Evolutionary conservation across 2,113 vertebrate species (phyloP).

Genomic region (Morone saxatilis): DNA sequence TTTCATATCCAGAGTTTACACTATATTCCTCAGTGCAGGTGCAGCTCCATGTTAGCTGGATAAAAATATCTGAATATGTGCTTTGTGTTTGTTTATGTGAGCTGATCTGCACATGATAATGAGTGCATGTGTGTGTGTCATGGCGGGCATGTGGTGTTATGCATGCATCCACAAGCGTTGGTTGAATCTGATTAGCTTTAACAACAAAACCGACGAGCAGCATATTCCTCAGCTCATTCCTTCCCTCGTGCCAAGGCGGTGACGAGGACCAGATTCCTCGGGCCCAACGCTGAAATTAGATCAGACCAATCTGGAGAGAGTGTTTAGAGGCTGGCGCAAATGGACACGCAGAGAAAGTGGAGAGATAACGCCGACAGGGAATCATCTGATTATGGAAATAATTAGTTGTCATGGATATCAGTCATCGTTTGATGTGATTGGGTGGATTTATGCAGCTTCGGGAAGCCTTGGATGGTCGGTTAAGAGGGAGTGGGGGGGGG

Average conservation of each 20-base stretch:
- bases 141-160: slow-evolving; percentile 37
- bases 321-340: slow-evolving; percentile 56
- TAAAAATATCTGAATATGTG: not conserved
- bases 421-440: slow-evolving; percentile 56
- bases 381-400: slow-evolving; percentile 75
- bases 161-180: slow-evolving; percentile 6
- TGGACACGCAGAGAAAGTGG: slow-evolving; percentile 35
- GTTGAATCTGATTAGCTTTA: slow-evolving; percentile 63
- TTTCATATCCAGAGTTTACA: not conserved
- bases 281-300: slow-evolving; percentile 71
- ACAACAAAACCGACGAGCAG: slow-evolving; percentile 11
- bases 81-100: slow-evolving; percentile 39
- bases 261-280: slow-evolving; percentile 75
- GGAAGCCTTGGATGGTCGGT: slow-evolving; percentile 9
- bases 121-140: not conserved
- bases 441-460: slow-evolving; percentile 54
- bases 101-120: slow-evolving; percentile 26
- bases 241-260: slow-evolving; percentile 30
- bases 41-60: not conserved
- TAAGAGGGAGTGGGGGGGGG: not conserved
- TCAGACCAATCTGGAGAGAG: slow-evolving; percentile 70
- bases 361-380: slow-evolving; percentile 53
- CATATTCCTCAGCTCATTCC: slow-evolving; percentile 10
- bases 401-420: slow-evolving; percentile 72
- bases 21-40: not conserved